Evolutionary conservation across 2,113 vertebrate species (phyloP).

Genomic region (Herpailurus yagouaroundi): DNA sequence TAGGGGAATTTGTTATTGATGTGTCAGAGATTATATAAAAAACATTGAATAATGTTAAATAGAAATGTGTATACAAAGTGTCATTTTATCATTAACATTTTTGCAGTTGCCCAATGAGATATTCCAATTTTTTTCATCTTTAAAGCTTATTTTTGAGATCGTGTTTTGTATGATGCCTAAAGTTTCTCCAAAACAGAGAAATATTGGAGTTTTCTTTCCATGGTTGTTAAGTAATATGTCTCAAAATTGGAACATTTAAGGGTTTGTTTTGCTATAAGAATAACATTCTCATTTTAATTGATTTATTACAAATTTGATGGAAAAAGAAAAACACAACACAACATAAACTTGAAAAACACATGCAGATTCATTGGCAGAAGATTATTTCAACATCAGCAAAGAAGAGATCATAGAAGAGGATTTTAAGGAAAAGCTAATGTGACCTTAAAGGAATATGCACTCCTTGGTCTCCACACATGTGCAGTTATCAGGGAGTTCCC

Average conservation of each 20-base stretch:
- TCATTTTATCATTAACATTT: neutral
- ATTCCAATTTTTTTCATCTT: neutral
- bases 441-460: neutral
- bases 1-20: neutral
- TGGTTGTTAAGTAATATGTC: neutral
- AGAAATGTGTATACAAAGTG: neutral
- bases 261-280: neutral
- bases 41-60: neutral
- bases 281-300: neutral
- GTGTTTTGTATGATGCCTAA: neutral
- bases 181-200: conserved; percentile 25
- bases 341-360: neutral
- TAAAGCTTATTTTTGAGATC: conserved; percentile 4
- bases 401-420: neutral
- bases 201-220: neutral
- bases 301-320: neutral
- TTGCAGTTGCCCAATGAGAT: neutral
- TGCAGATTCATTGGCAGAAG: neutral
- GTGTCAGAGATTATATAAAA: neutral
- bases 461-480: conserved; percentile 37
- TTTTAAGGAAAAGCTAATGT: neutral
- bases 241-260: neutral
- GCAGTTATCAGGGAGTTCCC: conserved; percentile 51
- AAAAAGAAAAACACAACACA: neutral
- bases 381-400: conserved; percentile 12